Evolutionary conservation across 1,140 invertebrate genomes (phyloP).

Genomic region (Orius insidiosus): DNA sequence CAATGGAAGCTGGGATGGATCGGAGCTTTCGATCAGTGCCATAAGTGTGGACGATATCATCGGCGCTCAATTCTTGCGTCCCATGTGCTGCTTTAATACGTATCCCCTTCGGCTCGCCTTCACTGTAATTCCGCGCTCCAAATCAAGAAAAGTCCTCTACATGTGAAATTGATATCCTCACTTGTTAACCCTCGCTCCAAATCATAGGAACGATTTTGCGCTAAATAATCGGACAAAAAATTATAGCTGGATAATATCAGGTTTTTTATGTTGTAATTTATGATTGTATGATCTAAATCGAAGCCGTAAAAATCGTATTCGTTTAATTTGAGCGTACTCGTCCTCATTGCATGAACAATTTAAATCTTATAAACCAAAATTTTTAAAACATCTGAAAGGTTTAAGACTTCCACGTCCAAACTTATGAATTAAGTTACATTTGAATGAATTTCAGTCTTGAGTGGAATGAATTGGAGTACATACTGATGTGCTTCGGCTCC

Average conservation of each 20-base stretch:
- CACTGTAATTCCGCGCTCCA: slow-evolving; percentile 47
- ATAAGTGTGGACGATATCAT: slow-evolving; percentile 43
- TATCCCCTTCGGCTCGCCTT: slow-evolving; percentile 39
- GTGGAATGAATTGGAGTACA: too few species aligned
- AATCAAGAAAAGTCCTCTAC: slow-evolving; percentile 62
- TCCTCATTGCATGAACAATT: background rate
- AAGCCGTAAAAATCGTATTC: slow-evolving; percentile 64
- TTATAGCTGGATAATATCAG: slow-evolving; percentile 44
- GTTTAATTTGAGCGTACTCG: slow-evolving; percentile 24
- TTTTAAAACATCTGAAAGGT: background rate
- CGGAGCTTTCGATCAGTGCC: slow-evolving; percentile 37
- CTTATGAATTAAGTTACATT: background rate
- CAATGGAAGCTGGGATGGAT: background rate
- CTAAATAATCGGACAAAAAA: slow-evolving; percentile 41
- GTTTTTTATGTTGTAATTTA: slow-evolving; percentile 46
- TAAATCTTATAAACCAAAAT: background rate
- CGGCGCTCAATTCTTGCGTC: slow-evolving; percentile 34
- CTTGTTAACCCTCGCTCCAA: slow-evolving; percentile 33
- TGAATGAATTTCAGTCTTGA: too few species aligned
- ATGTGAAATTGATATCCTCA: slow-evolving; percentile 41
- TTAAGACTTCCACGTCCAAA: background rate
- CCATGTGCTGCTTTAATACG: slow-evolving; percentile 54
- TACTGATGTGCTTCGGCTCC: too few species aligned
- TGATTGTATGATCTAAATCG: slow-evolving; percentile 58
- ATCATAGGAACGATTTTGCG: slow-evolving; percentile 42